Percentiles rank a stretch among this genome's conserved stretches.
Conservation (phyloP, 2,888 invertebrate species). For the Caenorhabditis doughertyi region DNA sequence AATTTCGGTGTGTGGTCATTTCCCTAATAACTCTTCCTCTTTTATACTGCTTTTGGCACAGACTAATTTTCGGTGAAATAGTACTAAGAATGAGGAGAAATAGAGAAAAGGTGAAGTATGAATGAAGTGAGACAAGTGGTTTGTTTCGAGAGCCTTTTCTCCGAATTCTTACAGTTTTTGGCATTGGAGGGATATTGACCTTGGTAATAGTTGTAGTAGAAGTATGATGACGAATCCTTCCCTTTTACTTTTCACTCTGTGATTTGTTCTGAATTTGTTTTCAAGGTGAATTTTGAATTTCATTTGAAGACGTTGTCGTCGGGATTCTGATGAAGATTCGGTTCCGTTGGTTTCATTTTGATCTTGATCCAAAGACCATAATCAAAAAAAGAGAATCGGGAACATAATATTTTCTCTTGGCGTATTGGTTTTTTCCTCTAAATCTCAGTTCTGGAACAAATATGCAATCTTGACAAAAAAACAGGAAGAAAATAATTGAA, state of each 20-base stretch:
- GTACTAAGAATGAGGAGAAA: background rate
- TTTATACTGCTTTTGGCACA: conserved; percentile 52
- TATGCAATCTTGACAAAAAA: too few relatives aligned
- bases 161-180: background rate
- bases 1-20: conserved; percentile 42
- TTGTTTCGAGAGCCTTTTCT: conserved; percentile 56
- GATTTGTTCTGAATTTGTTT: conserved; percentile 5
- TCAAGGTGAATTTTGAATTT: conserved; percentile 16
- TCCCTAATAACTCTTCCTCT: background rate
- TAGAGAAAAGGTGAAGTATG: background rate
- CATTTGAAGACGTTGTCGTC: background rate
- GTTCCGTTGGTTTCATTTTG: background rate
- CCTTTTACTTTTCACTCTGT: conserved; percentile 10
- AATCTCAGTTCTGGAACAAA: too few relatives aligned
- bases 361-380: too few relatives aligned
- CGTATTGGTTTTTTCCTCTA: too few relatives aligned
- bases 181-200: conserved; percentile 47
- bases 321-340: background rate
- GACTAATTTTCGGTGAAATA: conserved; percentile 35
- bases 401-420: background rate
- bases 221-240: conserved; percentile 27
- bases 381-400: background rate
- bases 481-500: background rate
- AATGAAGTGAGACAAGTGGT: conserved; percentile 37
- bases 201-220: conserved; percentile 44